Evolutionary conservation across 2,888 invertebrate genomes (phyloP), one percentile per base, ranked within the genome.

Genomic region (Liopterus haemorrhoidalis): DNA sequence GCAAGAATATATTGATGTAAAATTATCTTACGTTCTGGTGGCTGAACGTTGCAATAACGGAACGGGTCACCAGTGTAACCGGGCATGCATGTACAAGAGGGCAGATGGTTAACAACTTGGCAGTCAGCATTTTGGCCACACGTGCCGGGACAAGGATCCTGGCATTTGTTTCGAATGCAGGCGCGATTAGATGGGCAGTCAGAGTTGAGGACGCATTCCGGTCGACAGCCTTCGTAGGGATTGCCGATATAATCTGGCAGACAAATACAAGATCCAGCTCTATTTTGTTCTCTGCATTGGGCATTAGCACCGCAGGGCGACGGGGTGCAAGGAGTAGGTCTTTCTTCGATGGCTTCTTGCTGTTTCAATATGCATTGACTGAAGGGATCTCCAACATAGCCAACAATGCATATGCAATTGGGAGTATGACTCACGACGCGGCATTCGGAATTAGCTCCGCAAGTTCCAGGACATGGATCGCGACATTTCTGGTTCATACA

Each of bases 251-350:
- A 82, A 51, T 81, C 81, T 4, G 78, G 73, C 44, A 78, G 64
- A 61, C 85, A 85, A 53, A 76, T 74, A 60, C 87, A 87, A 31
- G 84, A 78, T 49, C 83, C 85, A 27, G 82, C 83, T 46, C 74
- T 78, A 54, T 80, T 80, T 66, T 80, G 78, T 59, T 82, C 81
- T 63, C 76, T 75, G 63, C 85, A 86, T 53, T 78, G 73, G n/a
- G 85, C 82, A 65, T 85, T 85, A 22, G 73, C 63, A 44, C 74
- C 75, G 59, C 74, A 74, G 19, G 83, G 82, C 11, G 80, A 80
- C 12, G 82, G 82, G 22, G 72, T 69, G 56, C 83, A 84, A 19
- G 79, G 85, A 52, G 73, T 76, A 52, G 72, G 67, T 53, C 71
- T 64, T 66, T 79, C 78, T 50, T 59, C 58, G 27, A 50, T 20